Conservation (phyloP, 2,888 invertebrate genomes). For the Penaeus monodon region DNA sequence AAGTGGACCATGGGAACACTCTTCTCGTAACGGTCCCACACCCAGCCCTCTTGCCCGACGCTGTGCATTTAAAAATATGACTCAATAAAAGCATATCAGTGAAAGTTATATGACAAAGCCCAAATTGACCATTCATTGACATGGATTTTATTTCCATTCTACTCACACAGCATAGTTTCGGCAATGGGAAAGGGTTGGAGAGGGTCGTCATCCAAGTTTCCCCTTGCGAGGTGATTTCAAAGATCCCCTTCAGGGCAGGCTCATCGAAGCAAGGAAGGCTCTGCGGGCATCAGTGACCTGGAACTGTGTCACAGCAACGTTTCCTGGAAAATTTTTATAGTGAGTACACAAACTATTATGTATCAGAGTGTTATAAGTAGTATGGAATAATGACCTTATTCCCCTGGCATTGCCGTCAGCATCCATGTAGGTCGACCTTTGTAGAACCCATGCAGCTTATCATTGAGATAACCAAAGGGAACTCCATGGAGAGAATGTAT, state of each 20-base stretch:
- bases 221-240: slow-evolving; percentile 78
- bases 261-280: slow-evolving; percentile 86
- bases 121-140: no score
- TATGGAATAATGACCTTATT: no score
- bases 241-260: slow-evolving; percentile 78
- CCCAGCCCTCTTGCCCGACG: no score
- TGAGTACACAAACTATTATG: no score
- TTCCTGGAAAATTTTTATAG: slow-evolving; percentile 64
- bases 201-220: slow-evolving; percentile 80
- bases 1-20: no score
- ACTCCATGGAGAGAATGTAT: slow-evolving; percentile 79
- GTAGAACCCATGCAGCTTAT: slow-evolving; percentile 85
- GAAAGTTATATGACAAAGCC: no score
- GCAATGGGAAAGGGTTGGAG: slow-evolving; percentile 76
- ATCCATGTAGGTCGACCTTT: slow-evolving; percentile 81
- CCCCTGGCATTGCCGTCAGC: slow-evolving; percentile 78
- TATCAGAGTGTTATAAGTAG: slow-evolving; percentile 63
- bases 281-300: slow-evolving; percentile 69
- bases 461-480: slow-evolving; percentile 80
- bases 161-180: slow-evolving; percentile 15
- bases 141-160: no score
- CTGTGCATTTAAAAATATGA: no score
- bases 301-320: slow-evolving; percentile 71
- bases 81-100: no score
- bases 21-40: no score